phyloP scores from a whole-genome alignment of 2,113 vertebrate species.

The Triplophysa dalaica region DNA sequence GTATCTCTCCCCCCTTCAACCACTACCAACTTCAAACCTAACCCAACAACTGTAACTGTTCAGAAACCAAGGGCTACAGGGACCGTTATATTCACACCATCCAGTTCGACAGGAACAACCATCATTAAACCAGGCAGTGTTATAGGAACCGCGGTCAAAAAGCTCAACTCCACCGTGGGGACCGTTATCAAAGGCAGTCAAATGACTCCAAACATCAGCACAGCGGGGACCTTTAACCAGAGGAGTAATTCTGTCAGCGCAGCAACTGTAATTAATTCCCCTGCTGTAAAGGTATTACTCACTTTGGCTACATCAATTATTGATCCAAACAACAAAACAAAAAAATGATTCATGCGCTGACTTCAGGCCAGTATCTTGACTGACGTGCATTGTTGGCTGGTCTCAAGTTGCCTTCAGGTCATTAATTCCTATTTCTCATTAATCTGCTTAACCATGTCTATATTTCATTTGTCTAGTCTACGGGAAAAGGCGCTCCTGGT shows the following conservation, averaged over 20 bases:
- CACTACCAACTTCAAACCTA: slow-evolving; percentile 44
- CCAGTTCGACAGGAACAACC: slow-evolving; percentile 22
- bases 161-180: slow-evolving; percentile 35
- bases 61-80: slow-evolving; percentile 36
- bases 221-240: slow-evolving; percentile 34
- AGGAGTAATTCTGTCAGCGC: slow-evolving; percentile 36
- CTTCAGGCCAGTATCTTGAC: slow-evolving; percentile 12
- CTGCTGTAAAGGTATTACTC: slow-evolving; percentile 48
- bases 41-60: slow-evolving; percentile 18
- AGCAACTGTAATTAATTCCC: slow-evolving; percentile 28
- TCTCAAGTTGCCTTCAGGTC: background rate
- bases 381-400: slow-evolving; percentile 16
- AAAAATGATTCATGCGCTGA: slow-evolving; percentile 14
- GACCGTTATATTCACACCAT: slow-evolving; percentile 30
- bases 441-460: background rate
- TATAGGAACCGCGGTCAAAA: slow-evolving; percentile 12
- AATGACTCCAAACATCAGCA: slow-evolving; percentile 36
- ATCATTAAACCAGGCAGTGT: slow-evolving; percentile 36
- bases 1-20: slow-evolving; percentile 50
- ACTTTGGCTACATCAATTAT: slow-evolving; percentile 20
- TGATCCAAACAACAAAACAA: slow-evolving; percentile 35
- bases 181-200: slow-evolving; percentile 44
- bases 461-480: slow-evolving; percentile 30
- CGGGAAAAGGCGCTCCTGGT: slow-evolving; percentile 23
- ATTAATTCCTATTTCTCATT: background rate